These are phyloP conservation scores for Dyspetes luteomarginatus DNA, from an alignment of 2,888 invertebrate species.

Conservation along the genomic window DNA sequence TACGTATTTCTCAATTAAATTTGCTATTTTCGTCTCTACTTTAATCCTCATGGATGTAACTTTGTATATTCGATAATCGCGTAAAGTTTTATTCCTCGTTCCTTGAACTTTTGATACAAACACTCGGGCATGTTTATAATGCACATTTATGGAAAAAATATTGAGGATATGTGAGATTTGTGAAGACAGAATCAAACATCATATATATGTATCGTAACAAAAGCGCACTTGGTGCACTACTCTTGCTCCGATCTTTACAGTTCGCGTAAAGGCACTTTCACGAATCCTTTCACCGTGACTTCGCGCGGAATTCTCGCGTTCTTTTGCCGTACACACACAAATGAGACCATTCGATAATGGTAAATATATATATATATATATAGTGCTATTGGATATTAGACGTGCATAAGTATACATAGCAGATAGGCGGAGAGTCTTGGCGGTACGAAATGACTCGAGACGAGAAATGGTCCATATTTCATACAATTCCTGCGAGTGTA, in stretches of 20 bases:
- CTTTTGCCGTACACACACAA: constrained; percentile 4
- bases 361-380: background rate
- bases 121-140: too few species aligned
- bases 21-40: too few species aligned
- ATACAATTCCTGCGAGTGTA: constrained; percentile 14
- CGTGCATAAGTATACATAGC: background rate
- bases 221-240: constrained; percentile 31
- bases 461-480: constrained; percentile 61
- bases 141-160: too few species aligned
- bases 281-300: constrained; percentile 70
- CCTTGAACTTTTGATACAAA: too few species aligned
- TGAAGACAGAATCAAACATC: constrained; percentile 22
- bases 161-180: too few species aligned
- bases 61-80: too few species aligned
- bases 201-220: constrained; percentile 37
- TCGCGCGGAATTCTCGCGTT: constrained; percentile 18
- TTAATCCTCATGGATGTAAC: too few species aligned
- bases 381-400: constrained; percentile 24
- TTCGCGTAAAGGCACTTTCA: constrained; percentile 65
- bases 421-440: constrained; percentile 21
- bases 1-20: too few species aligned
- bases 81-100: too few species aligned
- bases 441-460: constrained; percentile 32
- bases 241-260: constrained; percentile 47
- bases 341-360: too few species aligned